Base-by-base conservation (phyloP, 2,113 vertebrate species). In the Lasiurus borealis region DNA sequence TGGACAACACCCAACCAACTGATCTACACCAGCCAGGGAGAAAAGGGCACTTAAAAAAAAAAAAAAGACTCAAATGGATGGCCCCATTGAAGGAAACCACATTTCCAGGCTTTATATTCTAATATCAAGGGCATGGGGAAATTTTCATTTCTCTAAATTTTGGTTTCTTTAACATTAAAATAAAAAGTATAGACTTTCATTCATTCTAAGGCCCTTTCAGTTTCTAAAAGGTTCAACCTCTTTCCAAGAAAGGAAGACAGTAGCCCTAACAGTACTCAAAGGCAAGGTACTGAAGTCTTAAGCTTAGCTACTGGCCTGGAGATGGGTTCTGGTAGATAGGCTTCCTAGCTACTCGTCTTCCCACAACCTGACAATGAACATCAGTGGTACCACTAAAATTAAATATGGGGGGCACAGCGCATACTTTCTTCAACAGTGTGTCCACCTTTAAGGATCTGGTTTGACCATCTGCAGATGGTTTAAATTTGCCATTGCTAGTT, bases 131-230 rank as follows among this genome's bases (percentile, higher is more conserved):
- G 7, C 71, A 62, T 68, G 29, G 18, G 36, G 21, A 80, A 95
- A 90, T 50, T 57, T 80, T 10, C 71, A 50, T 6, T 85, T 88
- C 78, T 91, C 66, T 88, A 36, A 85, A 64, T 85, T 34, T 44
- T 84, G 81, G 72, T 86, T 92, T 86, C 68, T 89, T 92, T 52
- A 87, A 76, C n/a, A 62, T 16, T 88, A 85, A 80, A 73, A 87
- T 77, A 36, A 87, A 73, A 95, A 54, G 36, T 86, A 78, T 0
- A 46, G 34, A 66, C 25, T 77, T 87, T 76, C 27, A 66, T 34
- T 75, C 44, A 72, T 71, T 90, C 18, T n/a, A 95, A 90, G 6
- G 8, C 8, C 29, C 76, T 71, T 87, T 71, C 76, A 64, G 92
- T 40, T 68, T 84, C 34, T 69, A 80, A 87, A 93, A 94, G 50